A percentile compares a stretch with the other conserved stretches of the same genome.
Conservation (phyloP, 2,888 invertebrate species). For the Drosophila rellima region DNA sequence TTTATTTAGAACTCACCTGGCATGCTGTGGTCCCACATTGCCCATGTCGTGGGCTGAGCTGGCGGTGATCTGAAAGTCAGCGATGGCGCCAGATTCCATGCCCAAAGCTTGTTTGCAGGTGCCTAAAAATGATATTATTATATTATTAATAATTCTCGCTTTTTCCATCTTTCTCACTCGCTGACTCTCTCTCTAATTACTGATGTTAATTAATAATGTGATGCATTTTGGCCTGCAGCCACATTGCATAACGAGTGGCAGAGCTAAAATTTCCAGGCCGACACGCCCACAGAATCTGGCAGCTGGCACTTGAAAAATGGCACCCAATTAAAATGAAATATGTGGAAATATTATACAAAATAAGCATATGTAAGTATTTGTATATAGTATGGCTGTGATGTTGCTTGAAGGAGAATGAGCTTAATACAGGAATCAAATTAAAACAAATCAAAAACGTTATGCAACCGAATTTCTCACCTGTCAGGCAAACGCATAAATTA, state of each 20-base stretch:
- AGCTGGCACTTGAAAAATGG: constrained; percentile 62
- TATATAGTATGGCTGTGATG: not conserved
- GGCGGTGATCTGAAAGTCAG: constrained; percentile 91
- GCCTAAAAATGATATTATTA: constrained; percentile 86
- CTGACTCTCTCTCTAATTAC: constrained; percentile 20
- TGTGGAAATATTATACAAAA: constrained; percentile 58
- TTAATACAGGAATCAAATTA: constrained; percentile 60
- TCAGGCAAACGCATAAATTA: constrained; percentile 65
- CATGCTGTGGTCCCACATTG: constrained; percentile 93
- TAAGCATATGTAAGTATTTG: constrained; percentile 35
- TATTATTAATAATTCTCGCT: constrained; percentile 28
- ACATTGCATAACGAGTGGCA: constrained; percentile 48
- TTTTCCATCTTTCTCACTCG: not conserved
- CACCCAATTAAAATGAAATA: constrained; percentile 61
- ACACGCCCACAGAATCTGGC: constrained; percentile 42
- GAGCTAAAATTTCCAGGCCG: constrained; percentile 43
- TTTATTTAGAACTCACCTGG: constrained; percentile 88
- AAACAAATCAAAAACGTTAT: constrained; percentile 55
- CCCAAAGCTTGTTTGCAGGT: constrained; percentile 91
- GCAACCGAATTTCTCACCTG: constrained; percentile 58
- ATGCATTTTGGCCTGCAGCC: constrained; percentile 52
- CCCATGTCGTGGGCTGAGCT: constrained; percentile 93
- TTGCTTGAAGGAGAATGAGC: constrained; percentile 19
- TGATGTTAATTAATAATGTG: constrained; percentile 53
- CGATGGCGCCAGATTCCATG: constrained; percentile 92